Percentiles rank a stretch among this genome's conserved stretches.
These are phyloP conservation scores for Suncus etruscus DNA, from an alignment of 2,113 vertebrate species.

Conservation along the genomic window DNA sequence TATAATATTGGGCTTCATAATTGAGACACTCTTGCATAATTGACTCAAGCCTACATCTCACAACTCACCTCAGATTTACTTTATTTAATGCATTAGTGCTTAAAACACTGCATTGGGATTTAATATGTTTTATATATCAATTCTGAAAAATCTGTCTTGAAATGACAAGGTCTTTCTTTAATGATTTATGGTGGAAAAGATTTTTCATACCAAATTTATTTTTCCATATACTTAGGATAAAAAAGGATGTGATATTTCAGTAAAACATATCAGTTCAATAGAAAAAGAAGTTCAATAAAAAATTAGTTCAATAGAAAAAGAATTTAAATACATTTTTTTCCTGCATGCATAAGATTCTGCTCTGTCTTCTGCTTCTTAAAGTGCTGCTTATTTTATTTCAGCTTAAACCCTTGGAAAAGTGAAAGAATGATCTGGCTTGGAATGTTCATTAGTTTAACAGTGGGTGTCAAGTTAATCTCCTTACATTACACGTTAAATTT, in stretches of 20 bases:
- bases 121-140: background rate
- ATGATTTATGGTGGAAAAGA: background rate
- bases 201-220: conserved; percentile 39
- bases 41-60: conserved; percentile 17
- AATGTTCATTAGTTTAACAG: conserved; percentile 70
- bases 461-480: conserved; percentile 59
- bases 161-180: background rate
- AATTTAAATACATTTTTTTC: conserved; percentile 20
- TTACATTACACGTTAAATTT: conserved; percentile 30
- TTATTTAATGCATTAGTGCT: background rate
- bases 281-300: background rate
- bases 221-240: background rate
- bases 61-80: conserved; percentile 13
- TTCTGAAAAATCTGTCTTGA: conserved; percentile 24
- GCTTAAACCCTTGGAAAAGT: conserved; percentile 66
- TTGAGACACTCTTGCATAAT: background rate
- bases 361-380: conserved; percentile 56
- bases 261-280: conserved; percentile 25
- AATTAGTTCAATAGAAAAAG: conserved; percentile 44
- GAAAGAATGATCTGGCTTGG: conserved; percentile 53
- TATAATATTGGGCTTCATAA: too few relatives aligned
- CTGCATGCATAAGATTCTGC: conserved; percentile 25
- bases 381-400: conserved; percentile 52
- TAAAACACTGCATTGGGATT: conserved; percentile 13
- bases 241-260: background rate